Base-by-base conservation (phyloP, 2,888 invertebrate genomes). In the Conomelus anceps region DNA sequence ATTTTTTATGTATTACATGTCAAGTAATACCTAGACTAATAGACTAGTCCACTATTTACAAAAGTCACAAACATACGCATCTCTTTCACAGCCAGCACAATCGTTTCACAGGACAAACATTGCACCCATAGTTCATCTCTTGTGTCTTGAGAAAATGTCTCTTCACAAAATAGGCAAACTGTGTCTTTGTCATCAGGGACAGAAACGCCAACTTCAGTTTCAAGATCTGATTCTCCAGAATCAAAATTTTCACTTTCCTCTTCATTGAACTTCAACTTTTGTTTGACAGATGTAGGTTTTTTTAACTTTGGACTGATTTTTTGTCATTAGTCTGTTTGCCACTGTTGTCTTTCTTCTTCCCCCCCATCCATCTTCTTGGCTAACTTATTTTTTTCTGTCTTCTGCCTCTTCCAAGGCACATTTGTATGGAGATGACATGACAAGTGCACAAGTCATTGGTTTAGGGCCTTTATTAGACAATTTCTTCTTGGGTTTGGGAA, bases 71-170 rank as follows among this genome's bases (percentile, higher is more conserved):
- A 41, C 41, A 17, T 41, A 41, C 13, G 13, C 17, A 17, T 41
- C 41, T 41, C 17, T 41, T 41, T 41, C 41, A 41, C 41, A 41
- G 11, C n/a, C n/a, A n/a, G 41, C 17, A 17, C 41, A 11, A 11
- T 17, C 41, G 17, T 41, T 85, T 85, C 85, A 22, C 85, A 85
- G 20, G 11, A 17, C 11, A 20, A 7, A 34, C 88, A 88, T 34
- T 88, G 88, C 41, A 88, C 88, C 88, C 88, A 88, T 17, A 88
- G 88, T 26, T 88, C 88, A 17, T 22, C 63, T 63, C 23, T 1
- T 63, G 7, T 41, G 84, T 88, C 88, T 63, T 88, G 22, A 22
- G 88, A 88, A 22, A 88, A 88, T 22, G 6, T 6, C 6, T 11
- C 4, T 17, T 88, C 88, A n/a, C 63, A 88, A 22, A 88, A 88